These are phyloP conservation scores for Neuroterus valhalla DNA, from an alignment of 1,140 invertebrate genomes.

Conservation along the genomic window DNA sequence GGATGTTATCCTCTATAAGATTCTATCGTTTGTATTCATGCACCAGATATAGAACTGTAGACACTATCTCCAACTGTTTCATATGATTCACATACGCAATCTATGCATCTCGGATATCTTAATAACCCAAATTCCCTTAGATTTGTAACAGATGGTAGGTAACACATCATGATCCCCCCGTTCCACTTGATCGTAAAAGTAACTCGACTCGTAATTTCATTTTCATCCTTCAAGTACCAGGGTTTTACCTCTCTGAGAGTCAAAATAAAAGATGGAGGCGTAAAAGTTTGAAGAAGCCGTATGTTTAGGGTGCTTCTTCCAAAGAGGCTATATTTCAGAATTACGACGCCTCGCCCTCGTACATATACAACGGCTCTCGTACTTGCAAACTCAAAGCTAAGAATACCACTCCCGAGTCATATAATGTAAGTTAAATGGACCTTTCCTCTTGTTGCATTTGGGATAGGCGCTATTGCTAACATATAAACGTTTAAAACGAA, in stretches of 20 bases:
- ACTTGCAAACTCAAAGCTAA: slow-evolving; percentile 2
- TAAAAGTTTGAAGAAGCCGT: slow-evolving; percentile 59
- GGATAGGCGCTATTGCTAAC: background rate
- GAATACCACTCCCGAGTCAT: slow-evolving; percentile 1
- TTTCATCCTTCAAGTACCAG: slow-evolving; percentile 14
- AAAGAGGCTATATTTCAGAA: slow-evolving; percentile 64
- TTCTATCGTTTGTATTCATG: background rate
- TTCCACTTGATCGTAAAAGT: slow-evolving; percentile 3
- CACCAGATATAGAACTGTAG: no score
- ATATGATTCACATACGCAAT: no score
- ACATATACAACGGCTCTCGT: background rate
- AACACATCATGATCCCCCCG: background rate
- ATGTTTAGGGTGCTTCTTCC: slow-evolving; percentile 47
- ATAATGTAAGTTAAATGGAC: slow-evolving; percentile 17
- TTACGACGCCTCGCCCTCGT: slow-evolving; percentile 51
- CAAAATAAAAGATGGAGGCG: slow-evolving; percentile 42
- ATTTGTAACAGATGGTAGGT: background rate
- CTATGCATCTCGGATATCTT: no score
- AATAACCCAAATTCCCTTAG: background rate
- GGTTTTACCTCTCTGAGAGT: slow-evolving; percentile 41
- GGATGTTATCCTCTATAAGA: background rate
- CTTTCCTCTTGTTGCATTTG: background rate
- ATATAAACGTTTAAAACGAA: background rate
- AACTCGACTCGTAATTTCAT: slow-evolving; percentile 2
- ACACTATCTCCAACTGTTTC: no score